Evolutionary conservation across 2,888 invertebrate species (phyloP).

Genomic region (Oscheius sp.): DNA sequence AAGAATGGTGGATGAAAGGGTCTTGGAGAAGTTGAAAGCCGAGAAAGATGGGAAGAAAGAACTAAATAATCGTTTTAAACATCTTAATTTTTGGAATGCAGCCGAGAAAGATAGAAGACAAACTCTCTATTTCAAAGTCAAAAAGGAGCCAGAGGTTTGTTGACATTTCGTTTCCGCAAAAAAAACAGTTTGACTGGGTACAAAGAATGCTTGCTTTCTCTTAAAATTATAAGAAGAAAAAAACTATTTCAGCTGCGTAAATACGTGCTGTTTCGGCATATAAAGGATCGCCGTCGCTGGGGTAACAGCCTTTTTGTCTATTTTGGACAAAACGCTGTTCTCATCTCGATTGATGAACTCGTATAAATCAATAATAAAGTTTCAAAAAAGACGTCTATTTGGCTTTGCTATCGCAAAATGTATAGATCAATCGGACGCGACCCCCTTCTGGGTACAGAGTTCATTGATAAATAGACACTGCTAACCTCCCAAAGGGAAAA

Average conservation of each 20-base stretch:
- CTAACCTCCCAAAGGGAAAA: too few species aligned
- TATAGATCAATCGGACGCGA: too few species aligned
- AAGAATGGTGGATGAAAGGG: background rate
- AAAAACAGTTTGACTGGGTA: background rate
- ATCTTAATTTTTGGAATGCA: too few species aligned
- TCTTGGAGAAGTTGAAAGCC: background rate
- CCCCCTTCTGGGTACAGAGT: too few species aligned
- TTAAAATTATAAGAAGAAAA: too few species aligned
- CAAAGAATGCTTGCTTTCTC: too few species aligned
- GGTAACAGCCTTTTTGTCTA: conserved; percentile 3
- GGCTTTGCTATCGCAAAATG: background rate
- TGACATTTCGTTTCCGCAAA: background rate
- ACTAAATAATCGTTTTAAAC: too few species aligned
- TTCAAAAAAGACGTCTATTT: background rate
- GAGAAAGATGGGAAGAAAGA: background rate
- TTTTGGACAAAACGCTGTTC: background rate
- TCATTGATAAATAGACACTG: too few species aligned
- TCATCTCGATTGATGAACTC: background rate
- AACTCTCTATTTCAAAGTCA: background rate
- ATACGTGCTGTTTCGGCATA: background rate
- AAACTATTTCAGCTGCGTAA: too few species aligned
- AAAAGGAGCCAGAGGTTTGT: background rate
- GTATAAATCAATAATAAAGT: background rate
- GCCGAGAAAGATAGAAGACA: background rate
- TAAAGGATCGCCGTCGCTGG: background rate